Percentiles rank a stretch among this genome's conserved stretches.
phyloP scores from a whole-genome alignment of 1,140 invertebrate genomes.

The Lamellibrachia luymesi region DNA sequence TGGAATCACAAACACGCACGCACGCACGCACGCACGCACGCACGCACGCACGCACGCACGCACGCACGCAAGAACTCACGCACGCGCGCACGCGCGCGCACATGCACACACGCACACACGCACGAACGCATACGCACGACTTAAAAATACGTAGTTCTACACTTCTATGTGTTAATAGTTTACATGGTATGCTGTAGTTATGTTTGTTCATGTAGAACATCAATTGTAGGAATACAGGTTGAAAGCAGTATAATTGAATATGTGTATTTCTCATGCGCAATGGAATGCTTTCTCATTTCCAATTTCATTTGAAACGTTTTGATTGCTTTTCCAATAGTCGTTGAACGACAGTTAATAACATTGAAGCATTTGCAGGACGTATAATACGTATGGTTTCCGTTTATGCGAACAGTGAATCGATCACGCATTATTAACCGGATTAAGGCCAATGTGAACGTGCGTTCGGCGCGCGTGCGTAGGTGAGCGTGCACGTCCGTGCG shows the following conservation, averaged over 20 bases:
- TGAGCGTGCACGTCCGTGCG: neutral
- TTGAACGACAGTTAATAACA: neutral
- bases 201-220: neutral
- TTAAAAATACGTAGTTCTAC: too few species aligned
- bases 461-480: neutral
- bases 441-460: neutral
- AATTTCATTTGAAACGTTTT: neutral
- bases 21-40: too few species aligned
- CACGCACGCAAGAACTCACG: too few species aligned
- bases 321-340: neutral
- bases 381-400: neutral
- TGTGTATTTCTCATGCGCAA: neutral
- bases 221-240: neutral
- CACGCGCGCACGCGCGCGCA: too few species aligned
- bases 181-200: neutral
- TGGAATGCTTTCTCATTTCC: neutral
- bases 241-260: neutral
- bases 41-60: too few species aligned
- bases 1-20: too few species aligned
- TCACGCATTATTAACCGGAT: neutral
- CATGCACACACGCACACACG: too few species aligned
- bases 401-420: neutral
- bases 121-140: too few species aligned
- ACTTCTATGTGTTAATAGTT: neutral
- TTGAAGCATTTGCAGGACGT: neutral